Evolutionary conservation across 2,888 invertebrate species (phyloP).

Genomic region (Hyposoter dolosus): DNA sequence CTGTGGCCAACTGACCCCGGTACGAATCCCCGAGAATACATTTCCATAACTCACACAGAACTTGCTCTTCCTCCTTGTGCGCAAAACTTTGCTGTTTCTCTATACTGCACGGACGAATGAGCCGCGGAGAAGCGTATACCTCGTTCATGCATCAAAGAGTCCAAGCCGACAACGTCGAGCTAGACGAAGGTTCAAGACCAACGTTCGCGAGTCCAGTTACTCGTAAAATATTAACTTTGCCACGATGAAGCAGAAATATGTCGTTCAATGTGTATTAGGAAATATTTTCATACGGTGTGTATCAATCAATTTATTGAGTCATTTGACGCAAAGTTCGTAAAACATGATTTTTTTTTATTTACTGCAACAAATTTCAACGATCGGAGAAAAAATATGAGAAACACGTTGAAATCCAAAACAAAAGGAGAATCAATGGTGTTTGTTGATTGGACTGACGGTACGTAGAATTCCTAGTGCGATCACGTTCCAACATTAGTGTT

Average conservation of each 20-base stretch:
- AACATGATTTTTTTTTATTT: neutral
- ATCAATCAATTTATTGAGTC: neutral
- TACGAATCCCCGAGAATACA: conserved; percentile 59
- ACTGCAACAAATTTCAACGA: neutral
- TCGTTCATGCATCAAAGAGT: conserved; percentile 40
- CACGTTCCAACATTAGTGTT: conserved; percentile 67
- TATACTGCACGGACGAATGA: conserved; percentile 42
- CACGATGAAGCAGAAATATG: neutral
- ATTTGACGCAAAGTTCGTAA: neutral
- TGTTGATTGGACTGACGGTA: neutral
- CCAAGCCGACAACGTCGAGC: conserved; percentile 2
- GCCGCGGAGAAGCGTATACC: conserved; percentile 29
- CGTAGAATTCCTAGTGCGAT: conserved; percentile 22
- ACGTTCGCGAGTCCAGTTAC: neutral
- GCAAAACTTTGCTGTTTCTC: conserved; percentile 31
- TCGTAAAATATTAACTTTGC: neutral
- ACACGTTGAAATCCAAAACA: neutral
- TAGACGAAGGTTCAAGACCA: conserved; percentile 21
- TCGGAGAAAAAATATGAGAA: neutral
- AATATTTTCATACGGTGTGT: neutral
- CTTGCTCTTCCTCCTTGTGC: conserved; percentile 34
- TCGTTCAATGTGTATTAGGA: neutral
- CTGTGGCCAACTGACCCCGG: conserved; percentile 62
- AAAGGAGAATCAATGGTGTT: conserved; percentile 14
- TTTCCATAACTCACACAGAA: conserved; percentile 62